phyloP scores from a whole-genome alignment of 2,888 invertebrate species.

The Cerastis rubricosa region DNA sequence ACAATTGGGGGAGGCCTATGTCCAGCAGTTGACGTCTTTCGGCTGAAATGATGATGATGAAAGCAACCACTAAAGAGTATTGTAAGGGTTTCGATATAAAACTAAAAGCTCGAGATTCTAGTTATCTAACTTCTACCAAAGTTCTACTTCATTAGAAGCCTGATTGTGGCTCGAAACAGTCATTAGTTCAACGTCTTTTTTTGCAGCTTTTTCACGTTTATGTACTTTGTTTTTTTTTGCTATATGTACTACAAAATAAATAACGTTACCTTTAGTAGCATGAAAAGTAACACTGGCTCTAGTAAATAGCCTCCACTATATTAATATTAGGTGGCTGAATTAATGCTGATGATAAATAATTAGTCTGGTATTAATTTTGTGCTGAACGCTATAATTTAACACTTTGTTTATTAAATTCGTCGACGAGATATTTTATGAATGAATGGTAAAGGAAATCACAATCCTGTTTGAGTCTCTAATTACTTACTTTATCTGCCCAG shows the following conservation, averaged over 20 bases:
- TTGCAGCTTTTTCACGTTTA: not conserved
- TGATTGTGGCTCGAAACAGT: not conserved
- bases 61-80: not conserved
- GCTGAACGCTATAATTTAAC: not conserved
- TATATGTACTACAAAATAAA: not conserved
- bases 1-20: too few species aligned
- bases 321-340: slow-evolving; percentile 48
- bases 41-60: too few species aligned
- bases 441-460: not conserved
- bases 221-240: not conserved
- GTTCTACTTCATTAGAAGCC: slow-evolving; percentile 13
- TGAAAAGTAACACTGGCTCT: slow-evolving; percentile 1
- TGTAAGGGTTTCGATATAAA: not conserved
- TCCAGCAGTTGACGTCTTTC: too few species aligned
- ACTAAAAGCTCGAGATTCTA: not conserved
- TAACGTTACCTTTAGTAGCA: slow-evolving; percentile 11
- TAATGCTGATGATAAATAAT: slow-evolving; percentile 36
- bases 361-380: slow-evolving; percentile 34
- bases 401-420: not conserved
- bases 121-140: not conserved
- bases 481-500: not conserved
- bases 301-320: slow-evolving; percentile 20
- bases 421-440: too few species aligned
- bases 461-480: not conserved
- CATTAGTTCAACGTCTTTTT: not conserved